Base-by-base conservation (phyloP, 2,113 vertebrate genomes). In the Silurus meridionalis region DNA sequence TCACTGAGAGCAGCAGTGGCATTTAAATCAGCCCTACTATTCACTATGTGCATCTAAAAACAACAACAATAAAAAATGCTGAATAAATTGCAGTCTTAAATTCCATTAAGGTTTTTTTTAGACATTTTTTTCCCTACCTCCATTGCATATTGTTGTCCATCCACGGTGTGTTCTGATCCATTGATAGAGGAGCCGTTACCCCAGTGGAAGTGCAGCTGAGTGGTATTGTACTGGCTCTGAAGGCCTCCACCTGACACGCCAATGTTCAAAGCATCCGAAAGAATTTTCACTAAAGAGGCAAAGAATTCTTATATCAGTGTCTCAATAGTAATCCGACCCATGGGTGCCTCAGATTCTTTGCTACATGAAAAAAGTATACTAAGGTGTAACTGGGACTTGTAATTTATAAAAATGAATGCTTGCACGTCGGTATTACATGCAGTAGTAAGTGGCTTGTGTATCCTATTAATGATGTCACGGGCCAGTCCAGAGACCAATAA, bases 161-260 rank as follows among this genome's bases (percentile, higher is more conserved):
- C 28, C 1, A 95, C 14, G 0, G 2, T 87, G 90, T 96, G 95
- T 86, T 96, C 95, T 0, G 95, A 95, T 3, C 94, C 95, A 0
- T 86, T 86, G 4, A 84, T 61, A 5, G 80, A 23, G 0, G 84
- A 57, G 1, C 25, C 77, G 0, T 92, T 83, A 3, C 93, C 95
- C 95, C 95, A 95, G 88, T 96, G 95, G 64, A 96, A 83, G 87
- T 95, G 94, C 67, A 96, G 91, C 82, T 95, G 90, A 15, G 85
- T 0, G 5, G 91, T 66, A 8, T 85, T 87, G 71, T 95, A 96
- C 0, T 1, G 50, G 0, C 15, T 90, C 3, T 85, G 80, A 2
- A 96, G 94, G n/a, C 91, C 93, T 17, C 92, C 93, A 52, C 93
- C 93, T 7, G 90, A 88, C 74, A 94, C 82, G n/a, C 89, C 86